Evolutionary conservation across 2,888 invertebrate species (phyloP), one percentile per base, ranked within the genome.

Genomic region (Pemphredon lugubris): DNA sequence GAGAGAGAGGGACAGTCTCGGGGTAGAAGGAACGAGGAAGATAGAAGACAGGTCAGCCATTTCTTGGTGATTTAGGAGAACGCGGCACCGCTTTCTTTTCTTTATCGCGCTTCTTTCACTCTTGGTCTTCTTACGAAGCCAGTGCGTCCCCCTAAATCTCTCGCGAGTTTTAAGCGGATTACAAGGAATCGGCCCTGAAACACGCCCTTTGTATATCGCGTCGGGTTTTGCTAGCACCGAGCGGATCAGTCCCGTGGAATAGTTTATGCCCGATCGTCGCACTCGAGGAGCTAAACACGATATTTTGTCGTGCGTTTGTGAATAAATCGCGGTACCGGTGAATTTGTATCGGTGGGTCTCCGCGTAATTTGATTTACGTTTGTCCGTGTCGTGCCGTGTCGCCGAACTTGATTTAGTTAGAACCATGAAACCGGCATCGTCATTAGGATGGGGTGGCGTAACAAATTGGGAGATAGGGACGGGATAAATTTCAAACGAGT

Each of bases 11-110:
- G 39, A 32, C 3, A 16, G 23, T 39, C 20, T 32, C n/a, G n/a
- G n/a, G 51, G 21, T 14, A 32, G 58, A 23, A 34, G 37, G 50
- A 26, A 20, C 16, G 13, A 53, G 32, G 21, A 13, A 40, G 50
- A 32, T 11, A 14, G 55, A 30, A 57, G 40, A 64, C 13, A 26
- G 48, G 60, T 37, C 40, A 50, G 60, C 65, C 65, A n/a, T 71
- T 63, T 77, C 50, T 23, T 53, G 23, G 70, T 77, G 79, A 77
- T 80, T 80, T 80, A 80, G 21, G 68, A 57, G 75, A 68, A 68
- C 40, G 71, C 58, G 45, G 44, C 48, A 32, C 16, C 3, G 4
- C 7, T 63, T 77, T 54, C 61, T 68, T 66, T 57, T 63, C 67
- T 74, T 77, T 71, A 68, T 77, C 67, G 18, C 65, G 58, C 57